Conservation (phyloP, 2,888 invertebrate genomes). For the Theretra japonica region DNA sequence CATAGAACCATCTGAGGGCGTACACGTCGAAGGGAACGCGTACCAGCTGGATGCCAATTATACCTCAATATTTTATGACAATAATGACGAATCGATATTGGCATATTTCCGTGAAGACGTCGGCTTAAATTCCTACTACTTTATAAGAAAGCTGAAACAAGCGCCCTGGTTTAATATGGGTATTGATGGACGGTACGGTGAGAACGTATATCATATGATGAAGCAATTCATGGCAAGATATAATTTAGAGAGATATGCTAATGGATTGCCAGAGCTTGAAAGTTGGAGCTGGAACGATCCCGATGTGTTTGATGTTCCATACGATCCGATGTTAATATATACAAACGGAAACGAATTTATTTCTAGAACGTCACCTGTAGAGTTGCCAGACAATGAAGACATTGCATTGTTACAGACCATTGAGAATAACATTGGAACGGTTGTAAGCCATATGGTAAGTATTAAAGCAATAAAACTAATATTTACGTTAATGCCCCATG, state of each 20-base stretch:
- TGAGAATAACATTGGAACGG: constrained; percentile 63
- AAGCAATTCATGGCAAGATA: constrained; percentile 89
- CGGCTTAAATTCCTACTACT: constrained; percentile 87
- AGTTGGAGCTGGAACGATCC: constrained; percentile 76
- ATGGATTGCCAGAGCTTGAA: constrained; percentile 85
- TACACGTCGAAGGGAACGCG: constrained; percentile 69
- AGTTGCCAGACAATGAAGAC: constrained; percentile 64
- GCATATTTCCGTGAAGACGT: constrained; percentile 90
- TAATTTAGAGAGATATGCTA: constrained; percentile 88
- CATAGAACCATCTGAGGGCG: constrained; percentile 53
- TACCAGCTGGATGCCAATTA: constrained; percentile 73
- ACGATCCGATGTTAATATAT: constrained; percentile 86
- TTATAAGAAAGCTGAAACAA: constrained; percentile 80
- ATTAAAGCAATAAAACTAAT: constrained; percentile 15
- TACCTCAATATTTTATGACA: constrained; percentile 67
- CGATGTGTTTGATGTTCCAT: constrained; percentile 76
- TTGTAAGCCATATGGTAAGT: constrained; percentile 70
- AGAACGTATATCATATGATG: constrained; percentile 86
- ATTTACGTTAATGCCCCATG: not conserved
- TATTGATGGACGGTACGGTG: constrained; percentile 83
- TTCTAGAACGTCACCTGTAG: constrained; percentile 75
- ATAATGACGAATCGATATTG: constrained; percentile 83
- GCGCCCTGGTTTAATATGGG: constrained; percentile 84
- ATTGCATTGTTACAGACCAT: constrained; percentile 62
- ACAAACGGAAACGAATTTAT: constrained; percentile 87